Evolutionary conservation across 2,113 vertebrate species (phyloP).

Genomic region (Xenotilapia leptura): DNA sequence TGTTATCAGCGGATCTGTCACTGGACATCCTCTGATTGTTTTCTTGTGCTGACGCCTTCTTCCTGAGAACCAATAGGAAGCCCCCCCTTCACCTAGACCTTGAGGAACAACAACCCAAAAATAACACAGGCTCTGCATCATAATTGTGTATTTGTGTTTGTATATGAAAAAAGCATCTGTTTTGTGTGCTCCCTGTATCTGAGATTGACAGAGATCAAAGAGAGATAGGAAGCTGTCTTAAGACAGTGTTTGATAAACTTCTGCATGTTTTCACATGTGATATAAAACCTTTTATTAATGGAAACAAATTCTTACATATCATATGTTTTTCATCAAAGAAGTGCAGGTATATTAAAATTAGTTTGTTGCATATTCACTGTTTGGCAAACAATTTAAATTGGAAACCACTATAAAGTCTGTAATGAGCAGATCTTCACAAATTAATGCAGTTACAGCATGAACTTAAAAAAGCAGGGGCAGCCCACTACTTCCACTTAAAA

Average conservation of each 20-base stretch:
- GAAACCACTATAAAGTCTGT: background rate
- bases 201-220: background rate
- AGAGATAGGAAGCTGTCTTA: background rate
- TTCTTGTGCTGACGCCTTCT: constrained; percentile 35
- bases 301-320: background rate
- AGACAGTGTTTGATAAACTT: background rate
- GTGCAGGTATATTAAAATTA: background rate
- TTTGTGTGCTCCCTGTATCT: background rate
- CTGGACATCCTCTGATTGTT: constrained; percentile 64
- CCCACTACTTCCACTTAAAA: background rate
- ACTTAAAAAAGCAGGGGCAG: background rate
- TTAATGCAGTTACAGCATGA: fast-evolving
- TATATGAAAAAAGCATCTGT: background rate
- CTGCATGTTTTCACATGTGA: background rate
- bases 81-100: background rate
- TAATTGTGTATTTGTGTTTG: background rate
- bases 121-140: constrained; percentile 9
- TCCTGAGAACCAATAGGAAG: constrained; percentile 38
- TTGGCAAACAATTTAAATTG: background rate
- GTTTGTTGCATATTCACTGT: background rate
- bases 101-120: constrained; percentile 15
- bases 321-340: background rate
- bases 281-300: background rate
- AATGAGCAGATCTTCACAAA: background rate
- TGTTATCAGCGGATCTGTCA: constrained; percentile 40